Evolutionary conservation across 2,797 vertebrate genomes (phyloP), one percentile per base, ranked within the genome.

Genomic region (Labeo calbasu): DNA sequence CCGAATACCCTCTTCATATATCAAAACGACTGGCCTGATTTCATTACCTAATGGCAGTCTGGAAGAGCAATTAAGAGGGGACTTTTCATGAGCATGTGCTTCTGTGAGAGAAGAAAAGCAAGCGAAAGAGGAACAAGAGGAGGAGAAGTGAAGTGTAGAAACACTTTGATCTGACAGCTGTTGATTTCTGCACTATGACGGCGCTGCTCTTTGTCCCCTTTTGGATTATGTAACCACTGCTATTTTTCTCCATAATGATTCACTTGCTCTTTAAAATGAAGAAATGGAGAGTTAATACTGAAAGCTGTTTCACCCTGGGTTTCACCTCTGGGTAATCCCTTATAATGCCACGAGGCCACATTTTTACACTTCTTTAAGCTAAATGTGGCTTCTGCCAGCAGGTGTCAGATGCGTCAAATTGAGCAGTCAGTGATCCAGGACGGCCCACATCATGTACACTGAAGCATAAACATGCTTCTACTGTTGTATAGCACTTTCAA

Each of bases 81-180:
- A 76, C 14, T 82, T 76, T 36, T 51, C 48, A 43, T 51, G 59
- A 40, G 46, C 25, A 2, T 43, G 79, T 72, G 32, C 13, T 48
- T 46, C 53, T 21, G 23, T 3, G 17, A 43, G 48, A 0, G 11
- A n/a, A 69, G n/a, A 69, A 68, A 61, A 21, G 63, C 23, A 48
- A 63, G 51, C 6, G 57, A 81, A 66, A 81, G 70, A 81, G 50
- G 70, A 70, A 84, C 63, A 66, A 73, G 57, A 51, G n/a, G 4
- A 84, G 55, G 53, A 66, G 43, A 50, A 79, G 40, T 51, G 61
- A 79, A 59, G 61, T 19, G 61, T 28, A 43, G 40, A 76, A 68
- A 77, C 14, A 19, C 70, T 75, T 73, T 63, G 28, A 73, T 82
- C 80, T 77, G 57, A 66, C 25, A 66, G 15, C 15, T 40, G 71